Evolutionary conservation across 2,113 vertebrate genomes (phyloP), one percentile per base, ranked within the genome.

Genomic region (Heterocephalus glaber): DNA sequence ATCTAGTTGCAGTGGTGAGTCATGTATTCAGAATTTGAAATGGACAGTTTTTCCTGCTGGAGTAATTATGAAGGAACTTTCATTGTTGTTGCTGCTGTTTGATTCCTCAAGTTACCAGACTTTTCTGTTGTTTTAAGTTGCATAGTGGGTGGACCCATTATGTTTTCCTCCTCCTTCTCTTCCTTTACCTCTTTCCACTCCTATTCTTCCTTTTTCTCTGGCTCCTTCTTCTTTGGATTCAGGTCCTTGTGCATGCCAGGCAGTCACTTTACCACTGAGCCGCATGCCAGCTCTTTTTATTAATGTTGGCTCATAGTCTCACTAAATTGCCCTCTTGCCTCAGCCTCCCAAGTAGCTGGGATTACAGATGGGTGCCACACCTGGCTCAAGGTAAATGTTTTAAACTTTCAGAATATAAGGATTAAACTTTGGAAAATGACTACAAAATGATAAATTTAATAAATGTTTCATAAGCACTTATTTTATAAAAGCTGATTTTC

Each of bases 121-220:
- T 65, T 63, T 4, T 76, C 81, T 68, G n/a, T 86, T 90, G 33
- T 77, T 90, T 92, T n/a, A 90, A 90, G 47, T 82, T 35, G n/a
- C 24, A 22, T 65, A 81, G 38, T 72, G 65, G 93, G 61, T 84
- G 38, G 4, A 85, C 60, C 26, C 5, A 94, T 19, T 22, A 11
- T 56, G 54, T 60, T 60, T 60, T 60, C 58, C 7, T 60, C 58
- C 20, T 60, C 54, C 54, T 56, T 16, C 12, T 56, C 54, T 16
- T 49, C 9, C 47, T 49, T 49, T 9, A 49, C 47, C 47, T 49
- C 47, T 49, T 49, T 9, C 47, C 9, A 49, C 47, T 49, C 9
- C 47, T 49, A 5, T 49, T 49, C 47, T 9, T 49, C 5, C 47
- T 49, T 49, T 49, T 49, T 56, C 54, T 60, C 58, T 60, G 3